Conservation (phyloP, 1,140 invertebrate genomes). For the Meteorus sp. region DNA sequence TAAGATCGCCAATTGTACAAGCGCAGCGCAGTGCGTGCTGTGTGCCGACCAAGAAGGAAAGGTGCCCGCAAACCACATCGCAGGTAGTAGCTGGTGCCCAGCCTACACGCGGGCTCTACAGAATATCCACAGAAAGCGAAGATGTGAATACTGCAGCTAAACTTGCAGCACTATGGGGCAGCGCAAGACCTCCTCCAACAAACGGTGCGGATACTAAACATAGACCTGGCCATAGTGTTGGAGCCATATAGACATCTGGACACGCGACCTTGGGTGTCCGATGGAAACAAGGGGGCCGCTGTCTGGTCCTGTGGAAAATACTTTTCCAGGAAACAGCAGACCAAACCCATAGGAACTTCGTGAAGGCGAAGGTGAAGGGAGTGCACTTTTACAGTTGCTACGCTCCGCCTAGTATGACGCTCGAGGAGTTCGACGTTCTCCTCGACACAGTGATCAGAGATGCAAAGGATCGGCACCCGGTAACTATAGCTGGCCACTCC, state of each 20-base stretch:
- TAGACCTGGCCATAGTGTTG: neutral
- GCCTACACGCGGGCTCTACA: no score
- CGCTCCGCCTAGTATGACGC: conserved; percentile 14
- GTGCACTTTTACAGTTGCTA: conserved; percentile 30
- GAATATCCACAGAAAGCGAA: no score
- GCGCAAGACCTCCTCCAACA: neutral
- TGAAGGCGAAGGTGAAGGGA: conserved; percentile 4
- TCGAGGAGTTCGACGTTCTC: neutral
- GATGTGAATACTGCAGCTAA: neutral
- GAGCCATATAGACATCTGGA: conserved; percentile 11
- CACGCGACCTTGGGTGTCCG: conserved; percentile 6
- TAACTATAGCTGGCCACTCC: conserved; percentile 23
- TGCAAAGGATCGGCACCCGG: conserved; percentile 1
- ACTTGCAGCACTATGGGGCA: neutral
- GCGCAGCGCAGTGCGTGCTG: no score
- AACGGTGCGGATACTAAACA: neutral
- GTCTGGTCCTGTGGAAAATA: conserved; percentile 24
- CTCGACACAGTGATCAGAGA: conserved; percentile 19
- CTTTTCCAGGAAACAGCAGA: conserved; percentile 3
- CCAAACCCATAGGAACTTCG: neutral
- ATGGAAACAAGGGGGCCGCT: conserved; percentile 7
- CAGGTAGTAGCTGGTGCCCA: no score
- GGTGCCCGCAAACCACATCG: no score
- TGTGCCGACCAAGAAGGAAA: no score
- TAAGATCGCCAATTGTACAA: no score